These are phyloP conservation scores for Molorchus minor DNA, from an alignment of 2,888 invertebrate genomes.

Conservation along the genomic window DNA sequence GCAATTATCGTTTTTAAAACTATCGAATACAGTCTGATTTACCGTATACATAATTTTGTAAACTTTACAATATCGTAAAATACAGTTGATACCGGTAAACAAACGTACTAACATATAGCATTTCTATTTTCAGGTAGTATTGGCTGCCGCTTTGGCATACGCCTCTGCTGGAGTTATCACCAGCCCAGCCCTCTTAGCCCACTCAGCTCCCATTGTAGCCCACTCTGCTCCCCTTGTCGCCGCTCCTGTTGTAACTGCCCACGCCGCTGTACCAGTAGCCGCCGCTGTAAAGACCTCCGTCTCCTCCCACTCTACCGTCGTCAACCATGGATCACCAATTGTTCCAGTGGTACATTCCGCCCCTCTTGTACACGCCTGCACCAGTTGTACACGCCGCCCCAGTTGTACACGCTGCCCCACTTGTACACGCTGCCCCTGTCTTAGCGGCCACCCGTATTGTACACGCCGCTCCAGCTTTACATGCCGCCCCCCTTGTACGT, in stretches of 20 bases:
- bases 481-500: constrained; percentile 50
- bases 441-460: constrained; percentile 49
- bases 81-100: not conserved
- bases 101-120: not conserved
- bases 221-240: constrained; percentile 46
- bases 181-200: constrained; percentile 27
- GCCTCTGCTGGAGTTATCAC: constrained; percentile 53
- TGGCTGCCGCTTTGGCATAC: constrained; percentile 66
- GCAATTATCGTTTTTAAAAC: not conserved
- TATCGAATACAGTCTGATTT: not conserved
- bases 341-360: constrained; percentile 52
- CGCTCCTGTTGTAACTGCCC: constrained; percentile 47
- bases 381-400: constrained; percentile 50
- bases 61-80: not conserved
- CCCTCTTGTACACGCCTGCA: constrained; percentile 50
- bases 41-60: not conserved
- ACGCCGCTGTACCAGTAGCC: constrained; percentile 37
- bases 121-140: constrained; percentile 61
- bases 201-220: constrained; percentile 12
- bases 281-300: too few species aligned
- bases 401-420: constrained; percentile 44
- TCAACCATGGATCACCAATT: constrained; percentile 46
- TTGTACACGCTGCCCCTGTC: constrained; percentile 50
- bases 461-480: constrained; percentile 51
- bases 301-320: constrained; percentile 35